phyloP scores from a whole-genome alignment of 1,140 invertebrate species.

The Teleopsis dalmanni region DNA sequence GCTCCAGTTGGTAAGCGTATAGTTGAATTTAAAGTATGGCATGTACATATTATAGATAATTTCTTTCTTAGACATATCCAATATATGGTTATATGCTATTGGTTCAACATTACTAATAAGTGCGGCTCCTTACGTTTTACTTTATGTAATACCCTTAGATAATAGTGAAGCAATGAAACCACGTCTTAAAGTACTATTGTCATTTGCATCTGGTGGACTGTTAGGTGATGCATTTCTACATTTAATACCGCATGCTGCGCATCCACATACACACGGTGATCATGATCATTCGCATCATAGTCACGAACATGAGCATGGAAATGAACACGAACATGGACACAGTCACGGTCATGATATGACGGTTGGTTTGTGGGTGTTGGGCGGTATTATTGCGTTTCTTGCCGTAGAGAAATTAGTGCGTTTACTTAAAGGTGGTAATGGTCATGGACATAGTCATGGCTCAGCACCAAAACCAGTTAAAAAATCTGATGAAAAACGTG shows the following conservation, averaged over 20 bases:
- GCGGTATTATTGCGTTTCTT: constrained; percentile 83
- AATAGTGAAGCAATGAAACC: constrained; percentile 76
- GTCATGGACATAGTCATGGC: constrained; percentile 51
- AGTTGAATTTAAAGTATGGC: neutral
- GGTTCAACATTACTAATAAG: constrained; percentile 88
- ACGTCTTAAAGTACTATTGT: constrained; percentile 71
- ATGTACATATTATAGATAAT: constrained; percentile 4
- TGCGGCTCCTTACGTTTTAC: constrained; percentile 84
- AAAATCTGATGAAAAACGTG: constrained; percentile 35
- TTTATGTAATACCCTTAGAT: constrained; percentile 89
- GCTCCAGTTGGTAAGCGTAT: neutral
- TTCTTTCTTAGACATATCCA: constrained; percentile 35
- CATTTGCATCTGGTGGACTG: constrained; percentile 91
- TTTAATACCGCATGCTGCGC: constrained; percentile 84
- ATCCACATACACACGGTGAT: constrained; percentile 50
- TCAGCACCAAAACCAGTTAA: constrained; percentile 17
- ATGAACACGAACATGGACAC: constrained; percentile 46
- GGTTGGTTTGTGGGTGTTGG: constrained; percentile 79
- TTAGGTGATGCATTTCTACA: constrained; percentile 95
- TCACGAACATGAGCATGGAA: constrained; percentile 50
- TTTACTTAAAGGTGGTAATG: constrained; percentile 72
- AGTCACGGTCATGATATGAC: constrained; percentile 62
- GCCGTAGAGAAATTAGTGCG: constrained; percentile 88
- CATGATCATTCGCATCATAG: constrained; percentile 48
- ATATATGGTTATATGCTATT: constrained; percentile 74